Conservation (phyloP, 1,140 invertebrate species). For the Nasonia giraulti region DNA sequence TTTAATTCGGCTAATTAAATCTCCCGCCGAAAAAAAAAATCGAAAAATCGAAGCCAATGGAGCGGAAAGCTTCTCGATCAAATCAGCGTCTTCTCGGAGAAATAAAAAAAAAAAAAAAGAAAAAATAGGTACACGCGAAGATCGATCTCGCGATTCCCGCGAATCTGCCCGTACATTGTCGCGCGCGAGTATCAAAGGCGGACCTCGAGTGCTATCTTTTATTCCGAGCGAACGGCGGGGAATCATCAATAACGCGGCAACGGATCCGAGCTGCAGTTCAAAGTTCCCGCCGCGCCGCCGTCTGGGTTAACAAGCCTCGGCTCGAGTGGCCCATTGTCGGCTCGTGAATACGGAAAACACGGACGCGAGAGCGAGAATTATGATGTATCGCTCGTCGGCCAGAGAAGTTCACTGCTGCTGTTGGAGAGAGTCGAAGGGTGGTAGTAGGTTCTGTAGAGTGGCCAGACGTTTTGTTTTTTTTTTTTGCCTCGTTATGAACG, state of each 20-base stretch:
- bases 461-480: slow-evolving; percentile 5
- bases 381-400: slow-evolving; percentile 2
- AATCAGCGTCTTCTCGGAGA: neutral
- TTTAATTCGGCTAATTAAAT: neutral
- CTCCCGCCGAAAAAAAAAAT: neutral
- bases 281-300: neutral
- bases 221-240: neutral
- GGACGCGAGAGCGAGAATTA: neutral
- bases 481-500: neutral
- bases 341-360: slow-evolving; percentile 16
- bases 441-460: neutral
- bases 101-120: neutral
- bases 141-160: neutral
- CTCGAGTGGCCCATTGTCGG: slow-evolving; percentile 15
- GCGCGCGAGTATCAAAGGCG: neutral
- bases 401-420: slow-evolving; percentile 3
- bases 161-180: neutral
- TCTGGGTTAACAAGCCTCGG: neutral
- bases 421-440: neutral
- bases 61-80: neutral
- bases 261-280: neutral
- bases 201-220: neutral
- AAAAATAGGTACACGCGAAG: neutral
- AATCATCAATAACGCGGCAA: slow-evolving; percentile 12
- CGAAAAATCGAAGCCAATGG: neutral